Percentiles rank a stretch among this genome's conserved stretches.
These are phyloP conservation scores for Aleiodes sp. DNA, from an alignment of 1,140 invertebrate genomes.

Conservation along the genomic window DNA sequence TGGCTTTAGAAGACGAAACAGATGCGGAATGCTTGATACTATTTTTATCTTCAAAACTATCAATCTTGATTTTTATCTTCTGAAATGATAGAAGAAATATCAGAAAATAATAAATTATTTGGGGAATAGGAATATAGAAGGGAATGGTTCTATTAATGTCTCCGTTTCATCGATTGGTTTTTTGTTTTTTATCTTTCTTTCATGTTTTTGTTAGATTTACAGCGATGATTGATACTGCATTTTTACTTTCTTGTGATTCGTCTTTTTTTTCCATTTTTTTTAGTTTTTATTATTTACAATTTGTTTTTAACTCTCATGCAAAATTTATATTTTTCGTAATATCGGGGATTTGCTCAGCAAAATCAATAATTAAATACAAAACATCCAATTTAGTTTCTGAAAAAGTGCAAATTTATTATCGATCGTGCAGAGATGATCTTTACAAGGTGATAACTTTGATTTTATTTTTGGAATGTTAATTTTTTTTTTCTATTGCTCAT, in stretches of 20 bases:
- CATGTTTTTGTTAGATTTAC: neutral
- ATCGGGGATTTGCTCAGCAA: neutral
- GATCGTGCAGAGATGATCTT: conserved; percentile 42
- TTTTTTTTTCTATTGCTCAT: neutral
- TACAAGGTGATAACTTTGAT: conserved; percentile 33
- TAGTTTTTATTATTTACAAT: neutral
- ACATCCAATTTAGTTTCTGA: conserved; percentile 29
- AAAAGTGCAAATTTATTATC: conserved; percentile 46
- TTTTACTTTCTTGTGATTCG: conserved; percentile 2
- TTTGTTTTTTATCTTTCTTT: neutral
- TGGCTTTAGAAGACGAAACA: too few species aligned
- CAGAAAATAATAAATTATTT: neutral
- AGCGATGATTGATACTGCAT: neutral
- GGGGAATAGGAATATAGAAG: neutral
- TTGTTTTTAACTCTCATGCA: neutral
- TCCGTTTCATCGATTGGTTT: neutral
- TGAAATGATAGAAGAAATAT: too few species aligned
- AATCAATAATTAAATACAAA: conserved; percentile 29
- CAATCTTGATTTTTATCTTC: too few species aligned
- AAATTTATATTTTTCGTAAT: neutral
- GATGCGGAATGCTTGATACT: too few species aligned
- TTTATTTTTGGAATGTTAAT: conserved; percentile 7
- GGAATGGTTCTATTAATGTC: neutral
- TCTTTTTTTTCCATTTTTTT: neutral
- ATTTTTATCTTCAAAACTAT: too few species aligned